Percentiles rank a stretch among this genome's conserved stretches.
These are phyloP conservation scores for Hydropotes inermis DNA, from an alignment of 2,113 vertebrate genomes.

Conservation along the genomic window DNA sequence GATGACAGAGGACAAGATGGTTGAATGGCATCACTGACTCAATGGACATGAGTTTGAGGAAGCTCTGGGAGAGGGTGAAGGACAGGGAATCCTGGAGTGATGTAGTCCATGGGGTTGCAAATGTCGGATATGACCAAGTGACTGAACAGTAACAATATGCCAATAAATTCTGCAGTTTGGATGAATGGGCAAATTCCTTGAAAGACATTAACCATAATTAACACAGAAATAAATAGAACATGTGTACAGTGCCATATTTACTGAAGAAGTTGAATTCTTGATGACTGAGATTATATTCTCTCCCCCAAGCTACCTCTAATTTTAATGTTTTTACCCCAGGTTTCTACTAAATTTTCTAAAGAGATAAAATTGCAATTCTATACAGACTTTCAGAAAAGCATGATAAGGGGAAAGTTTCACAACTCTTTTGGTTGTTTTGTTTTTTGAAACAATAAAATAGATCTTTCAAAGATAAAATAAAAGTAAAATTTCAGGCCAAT, in stretches of 20 bases:
- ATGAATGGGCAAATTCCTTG: not conserved
- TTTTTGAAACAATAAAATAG: not conserved
- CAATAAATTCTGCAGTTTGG: not conserved
- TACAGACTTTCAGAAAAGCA: not conserved
- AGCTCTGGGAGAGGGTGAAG: not conserved
- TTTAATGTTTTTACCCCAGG: not conserved
- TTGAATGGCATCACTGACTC: not conserved
- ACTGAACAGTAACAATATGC: not conserved
- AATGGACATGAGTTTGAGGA: not conserved
- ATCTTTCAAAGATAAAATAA: not conserved
- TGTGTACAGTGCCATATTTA: not conserved
- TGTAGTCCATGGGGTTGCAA: not conserved
- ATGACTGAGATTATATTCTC: not conserved
- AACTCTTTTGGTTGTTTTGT: not conserved
- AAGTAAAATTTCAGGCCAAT: not conserved
- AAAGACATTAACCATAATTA: not conserved
- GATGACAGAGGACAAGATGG: accelerated
- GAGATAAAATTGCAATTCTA: too few species aligned
- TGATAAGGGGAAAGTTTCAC: not conserved
- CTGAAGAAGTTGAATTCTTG: not conserved
- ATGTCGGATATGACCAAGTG: not conserved
- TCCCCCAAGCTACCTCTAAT: not conserved
- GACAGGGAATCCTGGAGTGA: not conserved
- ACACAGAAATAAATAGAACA: not conserved
- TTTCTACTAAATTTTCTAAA: not conserved